Evolutionary conservation across 2,113 vertebrate species (phyloP).

Genomic region (Lepus europaeus): DNA sequence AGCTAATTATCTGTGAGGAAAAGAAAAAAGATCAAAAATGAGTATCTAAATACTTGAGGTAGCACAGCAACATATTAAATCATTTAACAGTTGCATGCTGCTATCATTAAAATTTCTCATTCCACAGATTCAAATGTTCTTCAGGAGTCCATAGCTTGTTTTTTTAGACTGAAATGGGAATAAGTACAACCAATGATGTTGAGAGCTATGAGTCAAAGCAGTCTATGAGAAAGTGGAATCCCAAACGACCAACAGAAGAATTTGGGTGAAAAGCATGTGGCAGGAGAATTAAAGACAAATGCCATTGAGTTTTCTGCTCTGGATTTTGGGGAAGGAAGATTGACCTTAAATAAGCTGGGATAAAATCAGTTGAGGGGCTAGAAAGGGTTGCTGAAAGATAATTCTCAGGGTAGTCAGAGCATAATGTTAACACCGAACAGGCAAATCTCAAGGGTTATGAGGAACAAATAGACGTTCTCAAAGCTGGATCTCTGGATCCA

Average conservation of each 20-base stretch:
- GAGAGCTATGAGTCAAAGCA: not conserved
- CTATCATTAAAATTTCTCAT: not conserved
- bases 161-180: not conserved
- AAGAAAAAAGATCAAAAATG: not conserved
- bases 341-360: not conserved
- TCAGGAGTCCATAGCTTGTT: too few species aligned
- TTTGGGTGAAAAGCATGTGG: not conserved
- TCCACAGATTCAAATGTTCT: not conserved
- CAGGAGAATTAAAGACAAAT: not conserved
- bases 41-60: not conserved
- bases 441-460: not conserved
- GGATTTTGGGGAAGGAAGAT: not conserved
- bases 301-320: not conserved
- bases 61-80: too few species aligned
- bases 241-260: not conserved
- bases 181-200: not conserved
- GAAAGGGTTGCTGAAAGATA: not conserved
- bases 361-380: not conserved
- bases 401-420: rapidly evolving
- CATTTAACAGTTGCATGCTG: too few species aligned
- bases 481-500: too few species aligned
- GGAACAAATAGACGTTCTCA: not conserved
- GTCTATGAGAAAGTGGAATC: not conserved
- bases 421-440: not conserved
- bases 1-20: not conserved